Percentiles rank a stretch among this genome's conserved stretches.
Evolutionary conservation across 2,113 vertebrate genomes (phyloP).

Genomic region (Nothoprocta pentlandii): DNA sequence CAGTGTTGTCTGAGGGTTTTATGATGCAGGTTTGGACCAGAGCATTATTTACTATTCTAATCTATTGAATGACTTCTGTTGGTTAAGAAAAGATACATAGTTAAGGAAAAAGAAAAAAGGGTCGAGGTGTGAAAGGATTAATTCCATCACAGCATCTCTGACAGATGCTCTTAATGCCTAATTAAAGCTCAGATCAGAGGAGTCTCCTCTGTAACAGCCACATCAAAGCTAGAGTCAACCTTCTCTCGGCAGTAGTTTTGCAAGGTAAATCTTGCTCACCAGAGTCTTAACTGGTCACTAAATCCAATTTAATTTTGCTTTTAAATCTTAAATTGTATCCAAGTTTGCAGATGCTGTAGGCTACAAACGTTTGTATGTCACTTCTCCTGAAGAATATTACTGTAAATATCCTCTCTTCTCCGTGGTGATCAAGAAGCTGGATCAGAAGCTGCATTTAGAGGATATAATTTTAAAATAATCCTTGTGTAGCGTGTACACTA

Average conservation of each 20-base stretch:
- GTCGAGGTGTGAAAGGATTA: conserved; percentile 22
- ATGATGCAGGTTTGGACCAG: background rate
- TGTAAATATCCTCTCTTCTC: background rate
- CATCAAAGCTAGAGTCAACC: background rate
- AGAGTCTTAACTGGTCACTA: background rate
- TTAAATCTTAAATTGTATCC: background rate
- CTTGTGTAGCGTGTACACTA: background rate
- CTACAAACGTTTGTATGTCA: background rate
- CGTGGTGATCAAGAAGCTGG: background rate
- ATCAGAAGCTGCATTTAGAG: background rate
- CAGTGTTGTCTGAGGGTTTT: conserved; percentile 6
- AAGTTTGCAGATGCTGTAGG: background rate
- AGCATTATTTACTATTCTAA: background rate
- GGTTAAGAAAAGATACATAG: background rate
- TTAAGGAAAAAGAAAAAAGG: background rate
- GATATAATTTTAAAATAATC: background rate
- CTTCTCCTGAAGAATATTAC: background rate
- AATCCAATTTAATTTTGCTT: background rate
- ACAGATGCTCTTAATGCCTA: background rate
- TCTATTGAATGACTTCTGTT: background rate
- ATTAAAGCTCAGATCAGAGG: conserved; percentile 5
- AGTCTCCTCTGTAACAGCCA: background rate
- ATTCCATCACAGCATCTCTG: background rate
- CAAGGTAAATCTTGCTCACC: background rate
- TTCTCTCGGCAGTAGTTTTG: background rate